Evolutionary conservation across 1,140 invertebrate species (phyloP).

Genomic region (Drosophila serrata): DNA sequence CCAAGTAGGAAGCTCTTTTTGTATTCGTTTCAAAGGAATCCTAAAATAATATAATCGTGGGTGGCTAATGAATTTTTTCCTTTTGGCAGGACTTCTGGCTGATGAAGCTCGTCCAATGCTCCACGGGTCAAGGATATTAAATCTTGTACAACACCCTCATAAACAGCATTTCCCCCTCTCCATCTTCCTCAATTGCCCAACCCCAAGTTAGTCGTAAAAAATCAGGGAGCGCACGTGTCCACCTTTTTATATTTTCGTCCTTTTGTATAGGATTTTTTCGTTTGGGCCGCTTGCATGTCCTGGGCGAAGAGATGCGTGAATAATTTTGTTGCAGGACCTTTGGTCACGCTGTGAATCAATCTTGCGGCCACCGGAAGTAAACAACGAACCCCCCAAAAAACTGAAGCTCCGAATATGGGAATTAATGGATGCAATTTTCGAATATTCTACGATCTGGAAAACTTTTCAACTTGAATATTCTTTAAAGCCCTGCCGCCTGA

Average conservation of each 20-base stretch:
- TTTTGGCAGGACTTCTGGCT: constrained; percentile 25
- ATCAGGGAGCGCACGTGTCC: constrained; percentile 62
- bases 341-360: constrained; percentile 84
- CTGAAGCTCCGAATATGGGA: constrained; percentile 25
- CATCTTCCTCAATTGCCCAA: not conserved
- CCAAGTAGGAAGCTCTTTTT: not conserved
- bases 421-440: constrained; percentile 64
- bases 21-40: not conserved
- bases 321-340: constrained; percentile 78
- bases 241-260: constrained; percentile 26
- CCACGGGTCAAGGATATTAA: constrained; percentile 49
- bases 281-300: constrained; percentile 64
- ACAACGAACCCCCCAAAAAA: constrained; percentile 43
- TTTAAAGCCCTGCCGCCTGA: constrained; percentile 24
- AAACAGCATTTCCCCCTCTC: constrained; percentile 40
- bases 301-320: constrained; percentile 68
- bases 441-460: constrained; percentile 53
- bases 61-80: constrained; percentile 20
- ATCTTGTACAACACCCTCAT: constrained; percentile 49
- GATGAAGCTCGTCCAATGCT: constrained; percentile 35
- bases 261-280: constrained; percentile 47
- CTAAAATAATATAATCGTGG: constrained; percentile 1
- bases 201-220: constrained; percentile 42
- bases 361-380: constrained; percentile 74
- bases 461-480: constrained; percentile 22